Evolutionary conservation across 2,888 invertebrate species (phyloP), one percentile per base, ranked within the genome.

Genomic region (Hyposoter didymator): DNA sequence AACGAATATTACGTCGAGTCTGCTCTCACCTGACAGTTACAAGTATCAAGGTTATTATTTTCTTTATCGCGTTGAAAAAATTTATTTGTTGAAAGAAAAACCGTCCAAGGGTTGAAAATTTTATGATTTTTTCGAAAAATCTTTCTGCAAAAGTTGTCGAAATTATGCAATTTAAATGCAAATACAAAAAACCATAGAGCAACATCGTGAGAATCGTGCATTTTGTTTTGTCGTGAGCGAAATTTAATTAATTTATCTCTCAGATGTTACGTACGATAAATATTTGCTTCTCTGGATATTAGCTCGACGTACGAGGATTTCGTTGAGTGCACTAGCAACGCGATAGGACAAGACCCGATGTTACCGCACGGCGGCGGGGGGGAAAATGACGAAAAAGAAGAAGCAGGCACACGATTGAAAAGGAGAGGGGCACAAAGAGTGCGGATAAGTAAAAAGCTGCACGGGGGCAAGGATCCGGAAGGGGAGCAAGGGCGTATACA

Each of bases 381-480:
- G 10, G 0, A n/a, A 49, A 49, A 49, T 49, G 47, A 49, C 12
- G 47, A 14, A 14, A 7, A 3, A 28, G 28, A 47, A 47, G 14
- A 47, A 47, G 14, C 35, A 35, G 47, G 47, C 28, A 47, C 47
- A 47, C 47, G 47, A 47, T 47, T 47, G 47, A 10, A 14, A 47
- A 3, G 47, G 47, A n/a, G n/a, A 3, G 47, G 2, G 47, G 5
- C 1, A n/a, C n/a, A n/a, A n/a, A 49, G 47, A 49, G 47, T 4
- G 17, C 17, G 28, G 28, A 39, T 10, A 67, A 78, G 67, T 52
- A 78, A 67, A 49, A 76, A n/a, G n/a, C n/a, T 52, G 35, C 52
- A 52, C 39, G 59, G 19, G 78, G 69, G 59, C 14, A 19, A 59
- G 28, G 47, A 59, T n/a, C 39, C 19, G 82, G 76, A 52, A 67